These are phyloP conservation scores for Hipparchia semele DNA, from an alignment of 2,888 invertebrate species.

Conservation along the genomic window DNA sequence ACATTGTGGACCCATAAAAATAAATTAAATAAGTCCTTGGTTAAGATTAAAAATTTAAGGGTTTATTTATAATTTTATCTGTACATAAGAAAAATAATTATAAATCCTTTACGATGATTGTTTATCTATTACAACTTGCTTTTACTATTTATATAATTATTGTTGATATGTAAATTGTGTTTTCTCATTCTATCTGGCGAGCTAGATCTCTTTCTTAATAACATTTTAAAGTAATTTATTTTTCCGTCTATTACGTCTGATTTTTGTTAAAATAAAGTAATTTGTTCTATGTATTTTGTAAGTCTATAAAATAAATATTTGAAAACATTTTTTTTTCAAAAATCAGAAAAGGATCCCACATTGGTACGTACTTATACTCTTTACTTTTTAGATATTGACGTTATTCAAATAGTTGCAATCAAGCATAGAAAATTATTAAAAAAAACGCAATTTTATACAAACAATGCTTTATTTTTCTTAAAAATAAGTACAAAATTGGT, in stretches of 20 bases:
- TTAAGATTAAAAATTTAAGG: not conserved
- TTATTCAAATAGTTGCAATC: no score
- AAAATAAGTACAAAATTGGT: slow-evolving; percentile 17
- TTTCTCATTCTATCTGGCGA: not conserved
- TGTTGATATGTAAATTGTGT: no score
- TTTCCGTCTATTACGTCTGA: no score
- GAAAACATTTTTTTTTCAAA: not conserved
- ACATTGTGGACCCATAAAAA: not conserved
- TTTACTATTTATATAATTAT: no score
- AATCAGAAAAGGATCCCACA: not conserved
- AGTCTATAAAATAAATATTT: slow-evolving; percentile 1
- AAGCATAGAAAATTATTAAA: not conserved
- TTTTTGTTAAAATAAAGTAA: not conserved
- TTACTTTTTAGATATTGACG: no score
- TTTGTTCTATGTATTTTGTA: not conserved
- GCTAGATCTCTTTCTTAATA: no score
- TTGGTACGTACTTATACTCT: not conserved
- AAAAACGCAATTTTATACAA: not conserved
- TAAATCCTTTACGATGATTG: no score
- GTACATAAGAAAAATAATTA: not conserved
- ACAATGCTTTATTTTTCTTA: slow-evolving; percentile 16
- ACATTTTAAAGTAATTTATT: no score
- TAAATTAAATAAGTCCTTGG: no score
- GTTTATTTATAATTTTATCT: slow-evolving; percentile 8
- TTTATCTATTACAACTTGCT: no score